A percentile compares a stretch with the other conserved stretches of the same genome.
Evolutionary conservation across 2,888 invertebrate genomes (phyloP).

Genomic region (Caenorhabditis macrosperma): DNA sequence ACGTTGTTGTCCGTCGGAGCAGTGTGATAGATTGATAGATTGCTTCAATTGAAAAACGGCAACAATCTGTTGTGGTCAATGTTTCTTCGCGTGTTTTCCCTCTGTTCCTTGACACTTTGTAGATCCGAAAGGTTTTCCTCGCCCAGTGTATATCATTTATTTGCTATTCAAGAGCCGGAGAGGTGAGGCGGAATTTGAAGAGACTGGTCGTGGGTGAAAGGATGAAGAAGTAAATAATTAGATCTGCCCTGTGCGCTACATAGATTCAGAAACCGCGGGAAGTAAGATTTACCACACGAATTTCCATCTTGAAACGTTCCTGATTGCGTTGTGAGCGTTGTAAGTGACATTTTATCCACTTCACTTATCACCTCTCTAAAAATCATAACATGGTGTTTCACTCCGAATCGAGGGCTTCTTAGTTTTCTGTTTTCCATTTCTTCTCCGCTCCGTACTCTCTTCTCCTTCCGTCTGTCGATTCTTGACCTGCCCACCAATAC

Average conservation of each 20-base stretch:
- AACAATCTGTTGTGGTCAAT: slow-evolving; percentile 44
- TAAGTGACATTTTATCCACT: too few relatives aligned
- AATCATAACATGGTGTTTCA: too few relatives aligned
- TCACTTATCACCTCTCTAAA: too few relatives aligned
- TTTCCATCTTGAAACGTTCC: not conserved
- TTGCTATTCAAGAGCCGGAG: slow-evolving; percentile 53
- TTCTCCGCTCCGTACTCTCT: not conserved
- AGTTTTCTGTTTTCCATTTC: too few relatives aligned
- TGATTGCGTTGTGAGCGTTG: not conserved
- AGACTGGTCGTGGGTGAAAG: slow-evolving; percentile 8
- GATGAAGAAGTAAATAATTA: slow-evolving; percentile 58
- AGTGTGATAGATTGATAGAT: slow-evolving; percentile 51
- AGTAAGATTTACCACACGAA: not conserved
- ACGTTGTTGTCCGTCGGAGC: slow-evolving; percentile 1
- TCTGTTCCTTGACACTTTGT: slow-evolving; percentile 34
- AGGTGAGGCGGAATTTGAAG: slow-evolving; percentile 35
- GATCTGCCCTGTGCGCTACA: slow-evolving; percentile 27
- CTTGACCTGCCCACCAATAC: slow-evolving; percentile 20
- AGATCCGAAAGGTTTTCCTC: slow-evolving; percentile 25
- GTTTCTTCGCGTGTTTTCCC: slow-evolving; percentile 10
- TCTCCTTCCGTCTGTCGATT: slow-evolving; percentile 1
- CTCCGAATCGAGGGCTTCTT: too few relatives aligned
- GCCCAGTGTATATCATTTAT: slow-evolving; percentile 51
- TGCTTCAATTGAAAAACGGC: slow-evolving; percentile 36
- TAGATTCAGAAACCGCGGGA: slow-evolving; percentile 8